Percentiles rank a stretch among this genome's conserved stretches.
These are phyloP conservation scores for Tridacna crocea DNA, from an alignment of 2,888 invertebrate genomes.

Conservation along the genomic window DNA sequence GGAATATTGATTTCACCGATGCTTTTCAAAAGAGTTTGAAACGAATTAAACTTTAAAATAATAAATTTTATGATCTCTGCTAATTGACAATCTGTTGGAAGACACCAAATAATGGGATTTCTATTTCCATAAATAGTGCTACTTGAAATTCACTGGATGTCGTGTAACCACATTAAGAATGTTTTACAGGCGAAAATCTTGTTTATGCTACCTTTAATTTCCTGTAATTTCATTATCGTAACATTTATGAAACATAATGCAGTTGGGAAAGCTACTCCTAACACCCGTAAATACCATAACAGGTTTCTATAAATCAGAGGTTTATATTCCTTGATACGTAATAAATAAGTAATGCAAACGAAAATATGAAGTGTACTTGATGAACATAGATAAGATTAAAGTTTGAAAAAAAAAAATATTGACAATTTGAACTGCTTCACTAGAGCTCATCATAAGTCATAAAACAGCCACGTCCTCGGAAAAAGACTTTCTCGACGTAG, in stretches of 20 bases:
- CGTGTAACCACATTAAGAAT: neutral
- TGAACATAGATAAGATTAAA: constrained; percentile 4
- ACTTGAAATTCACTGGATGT: neutral
- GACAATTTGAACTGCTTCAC: constrained; percentile 1
- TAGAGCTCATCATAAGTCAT: neutral
- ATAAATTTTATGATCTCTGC: too few species aligned
- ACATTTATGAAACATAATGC: constrained; percentile 16
- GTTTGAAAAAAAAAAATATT: neutral
- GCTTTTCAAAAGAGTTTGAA: too few species aligned
- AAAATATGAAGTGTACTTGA: constrained; percentile 5
- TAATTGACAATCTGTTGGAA: too few species aligned
- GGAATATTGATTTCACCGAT: too few species aligned
- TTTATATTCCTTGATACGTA: constrained; percentile 24
- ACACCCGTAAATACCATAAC: constrained; percentile 32
- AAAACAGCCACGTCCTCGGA: neutral
- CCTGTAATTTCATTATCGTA: constrained; percentile 18
- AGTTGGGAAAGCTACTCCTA: constrained; percentile 4
- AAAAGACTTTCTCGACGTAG: too few species aligned
- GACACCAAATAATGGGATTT: neutral
- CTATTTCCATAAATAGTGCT: constrained; percentile 13
- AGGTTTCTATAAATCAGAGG: constrained; percentile 28
- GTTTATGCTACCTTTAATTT: constrained; percentile 13
- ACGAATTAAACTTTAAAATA: too few species aligned
- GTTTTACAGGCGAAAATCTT: constrained; percentile 9
- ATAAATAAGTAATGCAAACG: constrained; percentile 30